Percentiles rank a stretch among this genome's conserved stretches.
Evolutionary conservation across 1,140 invertebrate species (phyloP).

Genomic region (Trachymyrmex cornetzi): DNA sequence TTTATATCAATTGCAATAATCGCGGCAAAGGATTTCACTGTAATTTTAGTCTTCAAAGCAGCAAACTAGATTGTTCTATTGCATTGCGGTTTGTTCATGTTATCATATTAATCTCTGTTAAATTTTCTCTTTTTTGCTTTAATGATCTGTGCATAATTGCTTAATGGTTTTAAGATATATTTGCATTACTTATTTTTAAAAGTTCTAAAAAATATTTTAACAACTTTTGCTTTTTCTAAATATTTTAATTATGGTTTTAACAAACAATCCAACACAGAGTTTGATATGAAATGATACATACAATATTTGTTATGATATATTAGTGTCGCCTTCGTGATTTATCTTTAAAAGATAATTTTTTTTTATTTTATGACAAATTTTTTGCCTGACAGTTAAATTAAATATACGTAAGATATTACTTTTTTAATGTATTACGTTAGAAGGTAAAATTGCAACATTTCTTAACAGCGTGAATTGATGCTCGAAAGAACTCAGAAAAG

Average conservation of each 20-base stretch:
- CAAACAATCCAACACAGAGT: background rate
- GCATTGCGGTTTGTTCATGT: background rate
- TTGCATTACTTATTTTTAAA: background rate
- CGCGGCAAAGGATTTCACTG: background rate
- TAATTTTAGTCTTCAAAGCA: slow-evolving; percentile 43
- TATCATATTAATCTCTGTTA: slow-evolving; percentile 19
- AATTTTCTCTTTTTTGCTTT: background rate
- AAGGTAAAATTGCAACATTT: background rate
- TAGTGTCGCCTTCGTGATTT: background rate
- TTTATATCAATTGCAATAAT: slow-evolving; percentile 23
- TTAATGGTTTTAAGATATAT: background rate
- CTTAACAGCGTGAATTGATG: background rate
- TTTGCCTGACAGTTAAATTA: background rate
- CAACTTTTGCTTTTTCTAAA: background rate
- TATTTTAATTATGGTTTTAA: slow-evolving; percentile 1
- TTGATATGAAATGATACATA: background rate
- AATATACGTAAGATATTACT: background rate
- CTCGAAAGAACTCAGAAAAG: background rate
- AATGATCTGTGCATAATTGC: background rate
- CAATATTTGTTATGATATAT: background rate
- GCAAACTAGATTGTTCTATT: slow-evolving; percentile 11
- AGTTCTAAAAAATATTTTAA: background rate
- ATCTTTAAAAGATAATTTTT: background rate
- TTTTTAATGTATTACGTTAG: background rate
- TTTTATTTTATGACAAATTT: background rate